phyloP scores from a whole-genome alignment of 2,113 vertebrate species.

The Corythoichthys intestinalis region DNA sequence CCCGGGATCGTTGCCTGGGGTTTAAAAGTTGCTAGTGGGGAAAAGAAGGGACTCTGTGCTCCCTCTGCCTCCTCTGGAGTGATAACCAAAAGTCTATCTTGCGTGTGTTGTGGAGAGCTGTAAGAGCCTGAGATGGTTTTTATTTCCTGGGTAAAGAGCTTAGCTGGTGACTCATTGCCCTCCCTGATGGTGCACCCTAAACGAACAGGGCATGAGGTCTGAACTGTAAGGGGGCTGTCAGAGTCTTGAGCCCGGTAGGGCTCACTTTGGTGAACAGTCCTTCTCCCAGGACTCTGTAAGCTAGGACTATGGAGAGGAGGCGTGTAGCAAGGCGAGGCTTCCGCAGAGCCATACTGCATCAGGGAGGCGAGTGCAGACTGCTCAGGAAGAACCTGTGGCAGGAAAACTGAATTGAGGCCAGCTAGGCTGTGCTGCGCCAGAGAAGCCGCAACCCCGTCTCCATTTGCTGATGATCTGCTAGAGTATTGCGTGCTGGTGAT shows the following conservation, averaged over 20 bases:
- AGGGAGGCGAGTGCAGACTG: constrained; percentile 75
- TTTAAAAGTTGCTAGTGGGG: constrained; percentile 70
- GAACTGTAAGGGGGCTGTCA: constrained; percentile 69
- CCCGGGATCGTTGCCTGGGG: constrained; percentile 75
- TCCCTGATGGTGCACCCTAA: constrained; percentile 61
- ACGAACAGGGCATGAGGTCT: constrained; percentile 68
- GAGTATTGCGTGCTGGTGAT: constrained; percentile 70
- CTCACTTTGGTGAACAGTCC: constrained; percentile 73
- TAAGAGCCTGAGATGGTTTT: constrained; percentile 90
- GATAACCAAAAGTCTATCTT: constrained; percentile 76
- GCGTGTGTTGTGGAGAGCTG: constrained; percentile 74
- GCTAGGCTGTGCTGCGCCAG: constrained; percentile 74
- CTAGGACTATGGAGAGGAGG: constrained; percentile 78
- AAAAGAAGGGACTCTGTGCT: constrained; percentile 68
- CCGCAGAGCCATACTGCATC: constrained; percentile 70
- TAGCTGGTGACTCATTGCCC: constrained; percentile 64
- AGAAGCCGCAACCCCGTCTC: constrained; percentile 61
- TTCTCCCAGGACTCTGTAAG: constrained; percentile 77
- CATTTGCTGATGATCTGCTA: constrained; percentile 65
- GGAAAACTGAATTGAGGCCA: constrained; percentile 73
- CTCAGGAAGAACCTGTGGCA: constrained; percentile 76
- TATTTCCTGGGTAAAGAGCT: constrained; percentile 86
- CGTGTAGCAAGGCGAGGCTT: constrained; percentile 74
- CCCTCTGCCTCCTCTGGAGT: constrained; percentile 71
- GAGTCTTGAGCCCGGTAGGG: constrained; percentile 68